Conservation (phyloP, 2,113 vertebrate species). For the Empidonax traillii region DNA sequence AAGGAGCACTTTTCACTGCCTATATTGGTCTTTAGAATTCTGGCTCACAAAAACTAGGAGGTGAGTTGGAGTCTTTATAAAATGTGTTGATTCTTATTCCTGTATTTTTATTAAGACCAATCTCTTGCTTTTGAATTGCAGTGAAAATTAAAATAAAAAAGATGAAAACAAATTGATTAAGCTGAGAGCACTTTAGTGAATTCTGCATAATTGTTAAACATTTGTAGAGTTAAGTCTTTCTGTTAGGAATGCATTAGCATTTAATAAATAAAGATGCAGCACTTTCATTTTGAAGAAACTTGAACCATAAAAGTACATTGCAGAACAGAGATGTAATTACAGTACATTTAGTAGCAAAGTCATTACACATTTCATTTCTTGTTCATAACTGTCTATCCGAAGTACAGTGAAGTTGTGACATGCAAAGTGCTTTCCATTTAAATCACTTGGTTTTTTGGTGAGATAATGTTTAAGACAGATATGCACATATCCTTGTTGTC, state of each 20-base stretch:
- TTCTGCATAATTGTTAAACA: slow-evolving; percentile 24
- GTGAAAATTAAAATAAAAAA: not conserved
- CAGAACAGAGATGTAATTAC: not conserved
- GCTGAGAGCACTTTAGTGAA: not conserved
- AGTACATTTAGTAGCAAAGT: not conserved
- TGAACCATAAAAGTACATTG: not conserved
- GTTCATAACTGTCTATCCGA: slow-evolving; percentile 12
- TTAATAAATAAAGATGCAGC: slow-evolving; percentile 45
- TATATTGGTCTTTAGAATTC: not conserved
- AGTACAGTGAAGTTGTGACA: slow-evolving; percentile 1
- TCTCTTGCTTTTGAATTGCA: not conserved
- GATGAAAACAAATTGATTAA: slow-evolving; percentile 31
- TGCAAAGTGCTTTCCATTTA: slow-evolving; percentile 4
- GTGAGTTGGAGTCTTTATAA: not conserved
- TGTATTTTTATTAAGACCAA: not conserved
- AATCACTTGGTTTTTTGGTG: not conserved
- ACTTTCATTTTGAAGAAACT: slow-evolving; percentile 8
- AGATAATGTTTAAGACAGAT: slow-evolving; percentile 17
- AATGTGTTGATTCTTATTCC: not conserved
- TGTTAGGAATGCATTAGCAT: slow-evolving; percentile 22
- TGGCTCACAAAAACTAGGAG: not conserved
- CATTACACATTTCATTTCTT: slow-evolving; percentile 10
- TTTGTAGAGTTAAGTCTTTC: not conserved
- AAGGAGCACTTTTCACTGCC: not conserved
- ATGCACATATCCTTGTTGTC: slow-evolving; percentile 18